A percentile compares a stretch with the other conserved stretches of the same genome.
Conservation (phyloP, 1,140 invertebrate species). For the Aphelinus atriplicis region DNA sequence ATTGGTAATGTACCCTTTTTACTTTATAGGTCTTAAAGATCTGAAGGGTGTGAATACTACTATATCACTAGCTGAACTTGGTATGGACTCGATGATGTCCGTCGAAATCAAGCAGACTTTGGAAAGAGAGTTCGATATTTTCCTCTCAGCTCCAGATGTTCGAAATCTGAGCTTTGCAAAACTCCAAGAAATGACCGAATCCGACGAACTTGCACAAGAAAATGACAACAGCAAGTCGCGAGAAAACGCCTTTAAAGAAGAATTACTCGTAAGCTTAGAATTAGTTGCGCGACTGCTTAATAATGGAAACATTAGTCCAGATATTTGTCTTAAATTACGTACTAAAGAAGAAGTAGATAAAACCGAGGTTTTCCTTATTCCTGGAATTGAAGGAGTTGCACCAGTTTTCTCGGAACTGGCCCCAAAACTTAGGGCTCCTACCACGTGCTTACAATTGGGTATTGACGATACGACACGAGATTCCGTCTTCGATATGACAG, state of each 20-base stretch:
- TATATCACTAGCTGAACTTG: constrained; percentile 76
- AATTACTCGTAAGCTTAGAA: constrained; percentile 50
- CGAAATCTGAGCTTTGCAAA: constrained; percentile 68
- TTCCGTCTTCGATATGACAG: constrained; percentile 53
- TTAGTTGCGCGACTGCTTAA: constrained; percentile 53
- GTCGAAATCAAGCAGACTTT: constrained; percentile 83
- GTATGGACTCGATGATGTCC: constrained; percentile 85
- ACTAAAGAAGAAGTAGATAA: constrained; percentile 51
- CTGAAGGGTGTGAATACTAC: constrained; percentile 70
- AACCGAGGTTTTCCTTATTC: constrained; percentile 70
- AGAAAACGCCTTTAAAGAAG: background rate
- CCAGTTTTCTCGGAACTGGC: constrained; percentile 65
- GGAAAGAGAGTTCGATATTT: constrained; percentile 78
- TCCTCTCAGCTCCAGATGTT: constrained; percentile 77
- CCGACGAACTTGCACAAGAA: constrained; percentile 40
- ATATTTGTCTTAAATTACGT: constrained; percentile 54
- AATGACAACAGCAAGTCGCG: constrained; percentile 2
- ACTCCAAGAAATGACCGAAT: constrained; percentile 59
- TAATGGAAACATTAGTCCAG: constrained; percentile 41
- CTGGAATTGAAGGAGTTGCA: constrained; percentile 74
- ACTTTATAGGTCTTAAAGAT: constrained; percentile 60
- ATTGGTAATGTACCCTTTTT: background rate
- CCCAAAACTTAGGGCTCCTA: constrained; percentile 66
- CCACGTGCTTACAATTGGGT: constrained; percentile 71
- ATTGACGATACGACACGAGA: constrained; percentile 28